phyloP scores from a whole-genome alignment of 2,888 invertebrate species.

The Trichacis sp. region DNA sequence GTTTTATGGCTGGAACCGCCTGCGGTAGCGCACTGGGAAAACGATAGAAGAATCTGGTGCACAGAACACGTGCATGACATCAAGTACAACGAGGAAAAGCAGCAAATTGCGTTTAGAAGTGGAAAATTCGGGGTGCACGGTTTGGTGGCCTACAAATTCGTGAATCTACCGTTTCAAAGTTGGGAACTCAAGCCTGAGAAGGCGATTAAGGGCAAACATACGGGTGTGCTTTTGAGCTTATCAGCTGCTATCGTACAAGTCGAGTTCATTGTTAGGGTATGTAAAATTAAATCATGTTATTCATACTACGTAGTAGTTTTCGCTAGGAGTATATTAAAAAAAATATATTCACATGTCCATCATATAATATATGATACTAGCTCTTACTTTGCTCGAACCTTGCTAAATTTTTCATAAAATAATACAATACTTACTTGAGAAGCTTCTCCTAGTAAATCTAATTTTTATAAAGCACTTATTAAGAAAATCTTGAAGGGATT shows the following conservation, averaged over 20 bases:
- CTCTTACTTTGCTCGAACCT: too few relatives aligned
- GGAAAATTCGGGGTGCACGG: slow-evolving; percentile 76
- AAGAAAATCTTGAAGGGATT: too few relatives aligned
- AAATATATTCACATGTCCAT: too few relatives aligned
- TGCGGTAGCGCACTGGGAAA: slow-evolving; percentile 78
- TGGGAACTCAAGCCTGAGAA: slow-evolving; percentile 83
- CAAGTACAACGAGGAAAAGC: slow-evolving; percentile 88
- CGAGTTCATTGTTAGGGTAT: slow-evolving; percentile 71
- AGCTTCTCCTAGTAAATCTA: too few relatives aligned
- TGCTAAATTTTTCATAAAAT: too few relatives aligned
- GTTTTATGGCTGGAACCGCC: slow-evolving; percentile 86
- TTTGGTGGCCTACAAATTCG: slow-evolving; percentile 79
- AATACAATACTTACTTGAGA: too few relatives aligned
- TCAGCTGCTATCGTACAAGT: slow-evolving; percentile 73
- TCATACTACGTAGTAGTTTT: too few relatives aligned
- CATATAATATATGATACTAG: too few relatives aligned
- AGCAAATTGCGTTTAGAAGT: slow-evolving; percentile 81
- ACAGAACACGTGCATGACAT: slow-evolving; percentile 80
- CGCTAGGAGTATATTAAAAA: too few relatives aligned
- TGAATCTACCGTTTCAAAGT: slow-evolving; percentile 86
- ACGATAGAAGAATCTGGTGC: slow-evolving; percentile 74
- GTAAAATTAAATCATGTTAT: not conserved
- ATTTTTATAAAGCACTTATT: too few relatives aligned
- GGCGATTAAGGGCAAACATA: slow-evolving; percentile 68
- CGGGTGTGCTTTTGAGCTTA: slow-evolving; percentile 68